Evolutionary conservation across 2,888 invertebrate genomes (phyloP), one percentile per base, ranked within the genome.

Genomic region (Chymomyza fuscimana): DNA sequence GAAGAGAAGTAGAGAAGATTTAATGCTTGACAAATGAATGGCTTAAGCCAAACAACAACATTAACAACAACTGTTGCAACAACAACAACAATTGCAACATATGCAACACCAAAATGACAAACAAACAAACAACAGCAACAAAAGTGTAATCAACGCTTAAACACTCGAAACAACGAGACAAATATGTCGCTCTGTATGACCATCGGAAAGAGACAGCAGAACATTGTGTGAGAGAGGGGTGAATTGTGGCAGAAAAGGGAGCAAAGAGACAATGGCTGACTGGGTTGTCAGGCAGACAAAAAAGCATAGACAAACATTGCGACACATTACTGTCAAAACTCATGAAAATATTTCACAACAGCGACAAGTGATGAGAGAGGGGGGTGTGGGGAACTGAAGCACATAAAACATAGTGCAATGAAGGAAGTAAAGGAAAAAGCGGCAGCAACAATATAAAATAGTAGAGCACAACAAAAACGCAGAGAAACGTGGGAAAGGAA

Each of bases 281-380:
- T 66, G 67, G 72, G 73, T 60, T 54, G 32, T 25, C 32, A 66
- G 52, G 50, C 51, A 67, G 79, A 71, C 70, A 72, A 76, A 78
- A 80, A 81, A 77, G 78, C 73, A 74, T 84, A 80, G 84, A 82
- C 85, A 85, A 86, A 84, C 85, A 85, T 86, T 85, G 85, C 88
- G 88, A 85, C 88, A 85, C 88, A 88, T 88, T 88, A 86, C 80
- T 85, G 85, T 85, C 85, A 85, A 85, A 85, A 85, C 85, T 85
- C 87, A 85, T 85, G 88, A 88, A 85, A 85, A 85, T 85, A 88
- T 88, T 84, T 86, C 85, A 88, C 71, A 78, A 80, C 75, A 78
- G 80, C 80, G 79, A 82, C 80, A 78, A 72, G 78, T 75, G 61
- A 69, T 64, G 54, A 69, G n/a, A n/a, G 51, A 3, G 9, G 16